phyloP scores from a whole-genome alignment of 1,140 invertebrate species.

The Drosophila repleta region DNA sequence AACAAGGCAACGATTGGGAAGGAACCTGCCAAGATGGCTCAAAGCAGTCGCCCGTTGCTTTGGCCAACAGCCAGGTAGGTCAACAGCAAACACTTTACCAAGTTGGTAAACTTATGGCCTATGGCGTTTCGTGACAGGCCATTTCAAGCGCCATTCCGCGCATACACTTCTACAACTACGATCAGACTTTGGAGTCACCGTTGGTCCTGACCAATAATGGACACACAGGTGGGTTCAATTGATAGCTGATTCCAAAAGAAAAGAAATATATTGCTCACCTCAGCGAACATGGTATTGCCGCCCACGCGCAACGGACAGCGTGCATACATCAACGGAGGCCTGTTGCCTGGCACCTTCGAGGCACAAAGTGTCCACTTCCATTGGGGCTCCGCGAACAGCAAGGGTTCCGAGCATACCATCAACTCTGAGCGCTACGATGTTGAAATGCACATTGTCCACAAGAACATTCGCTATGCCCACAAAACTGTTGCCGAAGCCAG shows the following conservation, averaged over 20 bases:
- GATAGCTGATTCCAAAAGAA: not conserved
- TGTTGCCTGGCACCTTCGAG: constrained; percentile 86
- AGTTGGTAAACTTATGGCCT: not conserved
- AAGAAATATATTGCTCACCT: not conserved
- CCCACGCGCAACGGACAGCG: constrained; percentile 54
- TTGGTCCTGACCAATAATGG: constrained; percentile 58
- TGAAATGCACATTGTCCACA: constrained; percentile 79
- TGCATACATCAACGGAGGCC: constrained; percentile 87
- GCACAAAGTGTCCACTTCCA: constrained; percentile 88
- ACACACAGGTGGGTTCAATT: constrained; percentile 48
- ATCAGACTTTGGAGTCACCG: constrained; percentile 45
- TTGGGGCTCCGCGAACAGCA: constrained; percentile 84
- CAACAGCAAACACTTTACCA: not conserved
- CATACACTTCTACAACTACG: constrained; percentile 53
- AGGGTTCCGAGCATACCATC: constrained; percentile 70
- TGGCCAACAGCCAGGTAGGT: constrained; percentile 38
- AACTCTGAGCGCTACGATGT: constrained; percentile 57
- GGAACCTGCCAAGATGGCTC: constrained; percentile 47
- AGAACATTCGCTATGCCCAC: constrained; percentile 49
- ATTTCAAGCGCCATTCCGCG: constrained; percentile 24
- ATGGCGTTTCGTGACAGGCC: constrained; percentile 5
- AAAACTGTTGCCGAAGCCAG: constrained; percentile 45
- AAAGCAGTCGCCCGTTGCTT: constrained; percentile 54
- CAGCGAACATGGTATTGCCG: constrained; percentile 59
- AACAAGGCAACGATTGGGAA: constrained; percentile 64